phyloP scores from a whole-genome alignment of 2,113 vertebrate species.

The Spea bombifrons region DNA sequence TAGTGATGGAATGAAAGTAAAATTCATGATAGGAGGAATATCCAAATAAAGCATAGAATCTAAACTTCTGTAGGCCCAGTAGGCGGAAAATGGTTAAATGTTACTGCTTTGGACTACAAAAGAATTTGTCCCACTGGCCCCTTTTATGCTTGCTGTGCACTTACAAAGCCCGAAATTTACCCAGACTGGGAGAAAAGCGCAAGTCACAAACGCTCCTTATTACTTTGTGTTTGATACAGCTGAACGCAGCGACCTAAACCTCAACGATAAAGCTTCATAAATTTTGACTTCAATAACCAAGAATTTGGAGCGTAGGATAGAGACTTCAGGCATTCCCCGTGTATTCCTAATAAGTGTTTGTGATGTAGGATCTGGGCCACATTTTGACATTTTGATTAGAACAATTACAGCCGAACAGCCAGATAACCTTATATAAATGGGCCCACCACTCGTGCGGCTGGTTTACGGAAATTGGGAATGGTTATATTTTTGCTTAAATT shows the following conservation, averaged over 20 bases:
- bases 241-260: constrained; percentile 13
- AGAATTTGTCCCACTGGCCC: not conserved
- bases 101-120: not conserved
- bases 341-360: constrained; percentile 11
- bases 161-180: not conserved
- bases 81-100: not conserved
- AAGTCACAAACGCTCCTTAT: constrained; percentile 31
- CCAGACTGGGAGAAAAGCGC: not conserved
- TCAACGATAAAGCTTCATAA: not conserved
- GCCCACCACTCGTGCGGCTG: constrained; percentile 52
- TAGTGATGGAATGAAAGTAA: not conserved
- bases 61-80: not conserved
- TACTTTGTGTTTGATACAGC: constrained; percentile 23
- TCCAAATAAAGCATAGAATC: not conserved
- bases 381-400: constrained; percentile 57
- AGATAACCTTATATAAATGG: constrained; percentile 46
- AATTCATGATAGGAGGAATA: not conserved
- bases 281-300: not conserved
- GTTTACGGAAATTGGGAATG: constrained; percentile 32
- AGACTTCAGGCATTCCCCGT: constrained; percentile 36
- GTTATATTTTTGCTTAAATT: constrained; percentile 37
- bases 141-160: not conserved
- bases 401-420: constrained; percentile 45
- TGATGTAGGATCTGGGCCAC: constrained; percentile 45
- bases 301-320: not conserved